These are phyloP conservation scores for Chrysaora quinquecirrha DNA, from an alignment of 30 jellyfish, hydroid and myxozoan species.

Conservation along the genomic window DNA sequence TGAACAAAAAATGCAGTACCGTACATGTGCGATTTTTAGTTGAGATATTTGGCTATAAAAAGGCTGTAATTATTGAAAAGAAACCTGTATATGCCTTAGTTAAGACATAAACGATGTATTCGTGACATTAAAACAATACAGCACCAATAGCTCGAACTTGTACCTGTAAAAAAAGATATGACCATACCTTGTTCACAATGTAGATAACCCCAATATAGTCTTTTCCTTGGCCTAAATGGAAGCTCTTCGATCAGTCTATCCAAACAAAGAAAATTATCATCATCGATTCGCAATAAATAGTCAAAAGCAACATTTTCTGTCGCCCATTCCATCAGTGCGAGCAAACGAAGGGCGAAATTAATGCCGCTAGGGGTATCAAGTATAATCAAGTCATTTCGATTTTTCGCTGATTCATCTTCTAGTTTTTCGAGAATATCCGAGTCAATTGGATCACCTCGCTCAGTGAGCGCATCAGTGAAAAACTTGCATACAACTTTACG, in stretches of 20 bases:
- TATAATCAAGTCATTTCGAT: conserved; percentile 71
- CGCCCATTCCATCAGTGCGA: conserved; percentile 85
- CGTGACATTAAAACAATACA: too few relatives aligned
- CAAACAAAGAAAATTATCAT: conserved; percentile 76
- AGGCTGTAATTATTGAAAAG: too few relatives aligned
- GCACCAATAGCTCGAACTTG: too few relatives aligned
- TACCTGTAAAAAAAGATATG: neutral
- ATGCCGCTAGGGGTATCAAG: conserved; percentile 75
- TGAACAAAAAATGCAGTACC: too few relatives aligned
- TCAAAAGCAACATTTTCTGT: conserved; percentile 53
- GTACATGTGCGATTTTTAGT: too few relatives aligned
- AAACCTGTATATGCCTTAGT: too few relatives aligned
- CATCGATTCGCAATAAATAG: conserved; percentile 73
- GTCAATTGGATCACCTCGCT: conserved; percentile 63
- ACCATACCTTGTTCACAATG: conserved; percentile 74
- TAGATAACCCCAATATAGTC: conserved; percentile 87
- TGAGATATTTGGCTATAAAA: too few relatives aligned
- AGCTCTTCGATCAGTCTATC: conserved; percentile 75
- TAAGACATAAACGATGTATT: too few relatives aligned
- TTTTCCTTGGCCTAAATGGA: conserved; percentile 72
- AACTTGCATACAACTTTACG: conserved; percentile 60
- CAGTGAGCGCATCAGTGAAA: conserved; percentile 74
- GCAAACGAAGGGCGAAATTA: conserved; percentile 74
- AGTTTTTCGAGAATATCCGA: conserved; percentile 12
- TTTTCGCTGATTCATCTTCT: conserved; percentile 46